These are phyloP conservation scores for Catocala nupta DNA, from an alignment of 2,888 invertebrate genomes.

Conservation along the genomic window DNA sequence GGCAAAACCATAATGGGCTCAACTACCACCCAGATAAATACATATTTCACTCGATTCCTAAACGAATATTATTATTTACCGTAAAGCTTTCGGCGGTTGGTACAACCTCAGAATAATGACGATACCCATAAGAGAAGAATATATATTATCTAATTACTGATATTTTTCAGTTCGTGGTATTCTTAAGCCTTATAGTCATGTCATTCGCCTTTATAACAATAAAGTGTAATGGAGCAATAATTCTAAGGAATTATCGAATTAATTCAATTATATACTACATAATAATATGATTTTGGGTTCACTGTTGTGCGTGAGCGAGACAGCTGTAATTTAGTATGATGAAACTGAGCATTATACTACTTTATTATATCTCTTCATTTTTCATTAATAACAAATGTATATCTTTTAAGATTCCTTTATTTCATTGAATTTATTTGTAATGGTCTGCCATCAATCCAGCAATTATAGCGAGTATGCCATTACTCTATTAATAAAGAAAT, in stretches of 20 bases:
- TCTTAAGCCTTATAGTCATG: slow-evolving; percentile 20
- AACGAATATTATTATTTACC: too few relatives aligned
- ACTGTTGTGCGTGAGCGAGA: slow-evolving; percentile 36
- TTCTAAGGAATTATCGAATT: slow-evolving; percentile 51
- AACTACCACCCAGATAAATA: too few relatives aligned
- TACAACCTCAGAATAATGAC: too few relatives aligned
- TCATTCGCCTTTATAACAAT: slow-evolving; percentile 38
- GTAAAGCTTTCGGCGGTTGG: too few relatives aligned
- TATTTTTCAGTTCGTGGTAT: neutral
- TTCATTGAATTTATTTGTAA: neutral
- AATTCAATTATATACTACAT: slow-evolving; percentile 42
- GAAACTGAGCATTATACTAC: slow-evolving; percentile 32
- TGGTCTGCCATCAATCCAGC: neutral
- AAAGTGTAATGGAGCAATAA: slow-evolving; percentile 39
- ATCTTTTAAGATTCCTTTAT: neutral
- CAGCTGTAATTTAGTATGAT: slow-evolving; percentile 44
- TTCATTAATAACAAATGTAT: slow-evolving; percentile 21
- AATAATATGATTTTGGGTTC: slow-evolving; percentile 46
- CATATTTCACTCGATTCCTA: too few relatives aligned
- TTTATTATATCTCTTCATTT: slow-evolving; percentile 16
- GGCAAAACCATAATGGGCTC: too few relatives aligned
- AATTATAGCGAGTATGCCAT: neutral
- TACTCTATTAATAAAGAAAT: too few relatives aligned
- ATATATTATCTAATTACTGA: too few relatives aligned
- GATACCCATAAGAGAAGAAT: too few relatives aligned